Conservation (phyloP, 2,888 invertebrate species). For the Nesidiocoris tenuis region DNA sequence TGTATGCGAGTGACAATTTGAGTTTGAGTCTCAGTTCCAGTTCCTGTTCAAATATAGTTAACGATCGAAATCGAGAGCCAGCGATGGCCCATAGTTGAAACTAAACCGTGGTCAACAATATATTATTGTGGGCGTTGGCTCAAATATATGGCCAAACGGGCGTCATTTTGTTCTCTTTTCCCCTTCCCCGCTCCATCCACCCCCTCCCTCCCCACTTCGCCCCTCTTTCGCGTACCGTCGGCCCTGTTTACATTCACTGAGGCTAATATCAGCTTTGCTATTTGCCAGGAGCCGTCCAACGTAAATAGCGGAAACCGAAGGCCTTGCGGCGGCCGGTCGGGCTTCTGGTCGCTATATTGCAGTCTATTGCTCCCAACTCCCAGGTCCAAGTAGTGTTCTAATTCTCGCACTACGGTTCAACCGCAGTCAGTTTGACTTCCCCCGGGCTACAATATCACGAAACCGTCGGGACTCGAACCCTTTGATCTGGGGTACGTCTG, state of each 20-base stretch:
- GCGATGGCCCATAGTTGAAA: too few species aligned
- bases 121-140: too few species aligned
- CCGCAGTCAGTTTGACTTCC: neutral
- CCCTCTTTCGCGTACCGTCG: too few species aligned
- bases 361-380: slow-evolving; percentile 2
- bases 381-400: slow-evolving; percentile 30
- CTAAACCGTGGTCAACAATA: too few species aligned
- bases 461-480: neutral
- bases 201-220: neutral
- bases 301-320: slow-evolving; percentile 26
- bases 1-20: too few species aligned
- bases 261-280: slow-evolving; percentile 31
- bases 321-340: neutral
- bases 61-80: too few species aligned
- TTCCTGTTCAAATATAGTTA: too few species aligned
- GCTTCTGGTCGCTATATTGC: neutral
- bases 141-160: too few species aligned
- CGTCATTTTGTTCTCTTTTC: too few species aligned
- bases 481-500: neutral
- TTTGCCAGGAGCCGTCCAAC: slow-evolving; percentile 25
- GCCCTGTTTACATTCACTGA: slow-evolving; percentile 37
- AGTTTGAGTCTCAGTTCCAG: too few species aligned
- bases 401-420: slow-evolving; percentile 19
- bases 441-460: slow-evolving; percentile 34
- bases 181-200: neutral